Conservation (phyloP, 2,797 vertebrate species). For the Rhynchotus rufescens region DNA sequence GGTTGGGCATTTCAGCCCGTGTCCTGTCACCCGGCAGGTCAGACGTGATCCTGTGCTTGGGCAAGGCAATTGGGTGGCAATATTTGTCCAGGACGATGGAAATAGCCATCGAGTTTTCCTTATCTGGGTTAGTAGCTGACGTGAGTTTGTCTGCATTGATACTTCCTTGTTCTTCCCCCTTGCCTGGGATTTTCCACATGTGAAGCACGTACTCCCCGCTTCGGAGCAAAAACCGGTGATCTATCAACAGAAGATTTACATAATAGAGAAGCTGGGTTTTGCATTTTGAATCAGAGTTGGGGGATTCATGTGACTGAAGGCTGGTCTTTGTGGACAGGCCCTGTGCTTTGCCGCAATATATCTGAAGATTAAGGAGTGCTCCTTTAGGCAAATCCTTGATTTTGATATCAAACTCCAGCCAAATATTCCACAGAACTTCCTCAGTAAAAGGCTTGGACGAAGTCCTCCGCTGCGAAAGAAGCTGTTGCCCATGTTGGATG, state of each 20-base stretch:
- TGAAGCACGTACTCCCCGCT: slow-evolving; percentile 96
- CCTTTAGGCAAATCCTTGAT: slow-evolving; percentile 97
- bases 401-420: slow-evolving; percentile 96
- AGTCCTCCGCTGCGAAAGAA: slow-evolving; percentile 92
- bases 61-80: slow-evolving; percentile 94
- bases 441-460: slow-evolving; percentile 91
- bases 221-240: slow-evolving; percentile 94
- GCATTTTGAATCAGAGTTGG: slow-evolving; percentile 82
- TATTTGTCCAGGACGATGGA: slow-evolving; percentile 94
- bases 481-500: slow-evolving; percentile 96
- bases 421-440: slow-evolving; percentile 95
- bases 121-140: slow-evolving; percentile 97
- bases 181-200: slow-evolving; percentile 98
- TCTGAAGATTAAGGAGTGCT: slow-evolving; percentile 93
- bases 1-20: slow-evolving; percentile 96
- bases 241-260: slow-evolving; percentile 94
- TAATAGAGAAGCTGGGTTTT: slow-evolving; percentile 96
- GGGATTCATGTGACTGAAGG: slow-evolving; percentile 79
- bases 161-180: slow-evolving; percentile 94
- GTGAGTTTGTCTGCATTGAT: slow-evolving; percentile 98
- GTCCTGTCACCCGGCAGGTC: slow-evolving; percentile 84
- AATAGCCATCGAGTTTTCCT: slow-evolving; percentile 93
- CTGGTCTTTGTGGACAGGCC: slow-evolving; percentile 79
- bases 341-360: slow-evolving; percentile 90
- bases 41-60: slow-evolving; percentile 86